These are phyloP conservation scores for Bradynema listronoti DNA, from an alignment of 1,140 invertebrate species.

Conservation along the genomic window DNA sequence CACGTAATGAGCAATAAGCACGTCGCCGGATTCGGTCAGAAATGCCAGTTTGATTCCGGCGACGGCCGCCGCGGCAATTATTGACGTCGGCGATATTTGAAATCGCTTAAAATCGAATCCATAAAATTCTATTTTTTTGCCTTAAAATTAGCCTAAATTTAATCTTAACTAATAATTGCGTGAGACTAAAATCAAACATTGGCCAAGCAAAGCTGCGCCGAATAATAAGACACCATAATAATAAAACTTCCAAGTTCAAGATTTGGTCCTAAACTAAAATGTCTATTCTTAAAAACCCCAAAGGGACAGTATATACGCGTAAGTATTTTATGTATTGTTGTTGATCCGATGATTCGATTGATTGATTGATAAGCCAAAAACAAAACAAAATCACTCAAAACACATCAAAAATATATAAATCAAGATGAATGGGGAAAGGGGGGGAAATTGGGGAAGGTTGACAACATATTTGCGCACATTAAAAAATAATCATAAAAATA, in stretches of 20 bases:
- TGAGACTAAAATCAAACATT: too few relatives aligned
- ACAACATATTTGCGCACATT: too few relatives aligned
- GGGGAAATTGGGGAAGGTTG: background rate
- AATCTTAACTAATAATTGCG: too few relatives aligned
- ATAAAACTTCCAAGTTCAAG: too few relatives aligned
- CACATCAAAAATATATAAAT: background rate
- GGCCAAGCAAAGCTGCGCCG: too few relatives aligned
- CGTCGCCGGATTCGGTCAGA: slow-evolving; percentile 20
- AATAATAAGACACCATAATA: too few relatives aligned
- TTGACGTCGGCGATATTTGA: slow-evolving; percentile 21
- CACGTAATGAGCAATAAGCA: slow-evolving; percentile 18
- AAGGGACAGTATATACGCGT: background rate
- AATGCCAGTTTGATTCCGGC: slow-evolving; percentile 12
- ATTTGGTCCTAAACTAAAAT: too few relatives aligned
- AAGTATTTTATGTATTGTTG: slow-evolving; percentile 12
- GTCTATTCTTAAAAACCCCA: slow-evolving; percentile 6
- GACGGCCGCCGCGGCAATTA: slow-evolving; percentile 14
- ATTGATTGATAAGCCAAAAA: background rate
- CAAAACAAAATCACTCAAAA: background rate
- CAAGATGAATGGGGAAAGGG: slow-evolving; percentile 11
- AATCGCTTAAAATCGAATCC: slow-evolving; percentile 23
- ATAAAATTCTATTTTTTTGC: too few relatives aligned
- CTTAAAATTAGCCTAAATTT: too few relatives aligned
- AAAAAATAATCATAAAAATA: slow-evolving; percentile 13
- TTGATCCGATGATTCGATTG: too few relatives aligned